phyloP scores from a whole-genome alignment of 2,797 vertebrate genomes.

The Parauchenoglanis punctatus region DNA sequence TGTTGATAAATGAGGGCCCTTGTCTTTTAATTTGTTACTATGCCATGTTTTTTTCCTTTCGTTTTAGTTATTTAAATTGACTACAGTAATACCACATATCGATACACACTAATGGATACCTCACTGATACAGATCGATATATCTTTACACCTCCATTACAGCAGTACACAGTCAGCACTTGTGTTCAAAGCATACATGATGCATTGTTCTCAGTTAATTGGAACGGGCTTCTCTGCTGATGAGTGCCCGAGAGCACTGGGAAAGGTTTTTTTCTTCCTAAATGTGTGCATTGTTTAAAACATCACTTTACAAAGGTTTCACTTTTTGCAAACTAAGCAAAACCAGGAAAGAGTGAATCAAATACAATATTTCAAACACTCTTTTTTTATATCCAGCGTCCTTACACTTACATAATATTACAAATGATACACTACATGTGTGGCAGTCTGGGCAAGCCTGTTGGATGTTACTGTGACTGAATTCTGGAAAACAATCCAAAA shows the following conservation, averaged over 20 bases:
- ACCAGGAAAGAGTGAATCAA: slow-evolving; percentile 21
- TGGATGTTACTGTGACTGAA: neutral
- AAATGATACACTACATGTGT: neutral
- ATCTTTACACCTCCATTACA: neutral
- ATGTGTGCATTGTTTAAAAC: slow-evolving; percentile 39
- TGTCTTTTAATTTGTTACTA: neutral
- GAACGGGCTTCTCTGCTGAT: slow-evolving; percentile 37
- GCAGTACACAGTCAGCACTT: slow-evolving; percentile 46
- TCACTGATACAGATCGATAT: slow-evolving; percentile 2
- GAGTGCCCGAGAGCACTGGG: slow-evolving; percentile 28
- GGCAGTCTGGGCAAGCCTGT: neutral
- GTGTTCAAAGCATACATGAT: slow-evolving; percentile 30
- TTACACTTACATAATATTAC: neutral
- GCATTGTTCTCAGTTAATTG: slow-evolving; percentile 56
- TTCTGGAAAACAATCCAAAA: neutral
- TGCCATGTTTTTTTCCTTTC: neutral
- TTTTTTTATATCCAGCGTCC: neutral
- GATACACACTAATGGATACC: neutral
- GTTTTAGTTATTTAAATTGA: slow-evolving; percentile 3
- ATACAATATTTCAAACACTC: slow-evolving; percentile 4
- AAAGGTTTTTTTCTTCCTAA: slow-evolving; percentile 41
- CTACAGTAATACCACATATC: neutral
- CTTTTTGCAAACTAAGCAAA: slow-evolving; percentile 34
- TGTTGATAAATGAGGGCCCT: too few relatives aligned
- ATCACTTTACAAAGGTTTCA: slow-evolving; percentile 42